These are phyloP conservation scores for Amphipyra berbera DNA, from an alignment of 2,888 invertebrate species.

Conservation along the genomic window DNA sequence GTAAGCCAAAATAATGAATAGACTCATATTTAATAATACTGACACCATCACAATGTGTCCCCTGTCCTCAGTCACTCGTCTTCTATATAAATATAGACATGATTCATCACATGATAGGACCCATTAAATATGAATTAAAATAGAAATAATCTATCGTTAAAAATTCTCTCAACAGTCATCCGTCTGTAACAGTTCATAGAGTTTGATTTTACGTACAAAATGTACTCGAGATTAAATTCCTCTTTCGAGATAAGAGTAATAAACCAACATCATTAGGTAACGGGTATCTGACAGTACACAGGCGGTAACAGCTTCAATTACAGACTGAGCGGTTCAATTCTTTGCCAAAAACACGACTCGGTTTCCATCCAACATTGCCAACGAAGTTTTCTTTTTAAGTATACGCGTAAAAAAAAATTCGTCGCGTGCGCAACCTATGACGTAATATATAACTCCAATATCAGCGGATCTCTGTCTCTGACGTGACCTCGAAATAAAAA, in stretches of 20 bases:
- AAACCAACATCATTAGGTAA: conserved; percentile 50
- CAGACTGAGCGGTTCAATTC: conserved; percentile 19
- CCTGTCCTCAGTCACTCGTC: conserved; percentile 12
- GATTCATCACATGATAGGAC: conserved; percentile 55
- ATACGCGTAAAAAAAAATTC: conserved; percentile 24
- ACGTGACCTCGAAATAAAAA: conserved; percentile 79
- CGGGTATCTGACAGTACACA: conserved; percentile 37
- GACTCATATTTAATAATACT: conserved; percentile 50
- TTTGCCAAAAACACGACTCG: conserved; percentile 43
- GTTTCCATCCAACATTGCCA: conserved; percentile 39
- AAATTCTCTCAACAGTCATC: conserved; percentile 32
- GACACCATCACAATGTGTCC: conserved; percentile 52
- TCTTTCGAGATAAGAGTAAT: conserved; percentile 51
- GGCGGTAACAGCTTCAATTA: conserved; percentile 37
- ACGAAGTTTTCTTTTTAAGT: too few relatives aligned
- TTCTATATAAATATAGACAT: conserved; percentile 46
- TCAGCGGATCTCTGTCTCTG: conserved; percentile 67
- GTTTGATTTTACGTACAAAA: conserved; percentile 49
- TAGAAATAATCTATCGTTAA: conserved; percentile 44
- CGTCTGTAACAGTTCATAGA: conserved; percentile 29
- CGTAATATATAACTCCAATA: conserved; percentile 67
- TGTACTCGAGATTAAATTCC: conserved; percentile 52
- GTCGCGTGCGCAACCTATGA: conserved; percentile 71
- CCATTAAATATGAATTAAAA: conserved; percentile 56
- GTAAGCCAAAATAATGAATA: conserved; percentile 45